Evolutionary conservation across 2,113 vertebrate genomes (phyloP), one percentile per base, ranked within the genome.

Genomic region (Anolis sagrei): DNA sequence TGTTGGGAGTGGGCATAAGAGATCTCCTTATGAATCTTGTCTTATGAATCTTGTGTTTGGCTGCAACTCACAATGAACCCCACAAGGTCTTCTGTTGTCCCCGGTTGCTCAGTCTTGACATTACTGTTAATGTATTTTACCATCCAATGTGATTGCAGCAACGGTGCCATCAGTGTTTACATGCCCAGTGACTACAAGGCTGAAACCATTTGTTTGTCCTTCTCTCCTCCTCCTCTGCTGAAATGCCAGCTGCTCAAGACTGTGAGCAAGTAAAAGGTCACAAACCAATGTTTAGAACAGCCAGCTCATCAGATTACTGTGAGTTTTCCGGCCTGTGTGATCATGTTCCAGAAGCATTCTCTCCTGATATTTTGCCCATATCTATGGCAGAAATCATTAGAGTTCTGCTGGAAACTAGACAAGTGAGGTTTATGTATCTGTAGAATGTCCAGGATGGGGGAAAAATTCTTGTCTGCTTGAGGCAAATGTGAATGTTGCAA

Each of bases 191-290:
- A 91, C 89, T 91, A 90, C 83, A 87, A 82, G 82, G 89, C 87
- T 88, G 48, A 10, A 85, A 91, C 85, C 80, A 82, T 92, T 94
- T 94, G 93, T 93, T 93, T 94, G 89, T 83, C 75, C 34, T 79
- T 58, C 23, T 19, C 62, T 58, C 54, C 23, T 8, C 27, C 49
- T 72, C 36, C 34, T 18, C 27, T 72, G 4, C 80, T 51, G 89
- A 90, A 91, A 93, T 92, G 84, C 89, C 89, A 89, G 88, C 86
- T 91, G 86, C 85, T 82, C 76, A 93, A 91, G 86, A 76, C 85
- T 86, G 68, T 14, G 62, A 85, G 44, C 49, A 39, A 85, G 51
- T 1, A 77, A 18, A 85, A 49, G 82, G 73, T 81, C 84, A 76
- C 81, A 27, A 2, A 81, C 69, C 69, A 79, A 34, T 89, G 88